Base-by-base conservation (phyloP, 2,797 vertebrate genomes). In the Rhinoraja longicauda region DNA sequence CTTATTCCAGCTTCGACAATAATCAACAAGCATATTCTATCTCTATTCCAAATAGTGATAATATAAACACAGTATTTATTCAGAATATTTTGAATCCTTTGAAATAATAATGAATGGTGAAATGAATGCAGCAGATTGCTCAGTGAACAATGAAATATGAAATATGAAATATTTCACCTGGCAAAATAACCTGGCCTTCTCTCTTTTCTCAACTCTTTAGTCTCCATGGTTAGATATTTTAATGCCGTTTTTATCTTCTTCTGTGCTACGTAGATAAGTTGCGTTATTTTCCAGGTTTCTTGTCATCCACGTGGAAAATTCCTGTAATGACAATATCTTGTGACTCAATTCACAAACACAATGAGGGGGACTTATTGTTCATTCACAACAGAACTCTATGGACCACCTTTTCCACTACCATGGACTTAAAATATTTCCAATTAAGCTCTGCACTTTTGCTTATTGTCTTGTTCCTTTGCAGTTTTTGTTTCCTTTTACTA, bases 161-260 rank as follows among this genome's bases (percentile, higher is more conserved):
- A 57, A 73, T 77, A 93, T 93, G 93, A 75, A 57, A 73, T 10
- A 53, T 7, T 96, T 96, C 95, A 97, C 97, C 97, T 95, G 95
- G 96, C 95, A 94, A 97, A 97, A 94, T 97, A 97, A 94, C 97
- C 96, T 94, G 96, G 97, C 94, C 96, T 95, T 93, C 97, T 95
- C 90, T 97, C 97, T 94, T 97, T 97, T 95, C 97, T 97, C 93
- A 97, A 97, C 76, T 97, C 97, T 95, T 96, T 97, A 94, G 94
- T 96, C 95, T 97, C 97, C 97, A 97, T 97, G 59, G 93, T 94
- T 32, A 92, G 72, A 57, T 92, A 75, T n/a, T 73, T 17, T 9
- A 75, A 92, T 26, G 21, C 4, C 12, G 90, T 39, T 91, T 45
- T 64, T 36, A 26, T 72, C 15, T 72, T 36, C 32, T 70, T 70